Percentiles rank a stretch among this genome's conserved stretches.
phyloP scores from a whole-genome alignment of 2,797 vertebrate species.

The Percopsis omiscomaycus region DNA sequence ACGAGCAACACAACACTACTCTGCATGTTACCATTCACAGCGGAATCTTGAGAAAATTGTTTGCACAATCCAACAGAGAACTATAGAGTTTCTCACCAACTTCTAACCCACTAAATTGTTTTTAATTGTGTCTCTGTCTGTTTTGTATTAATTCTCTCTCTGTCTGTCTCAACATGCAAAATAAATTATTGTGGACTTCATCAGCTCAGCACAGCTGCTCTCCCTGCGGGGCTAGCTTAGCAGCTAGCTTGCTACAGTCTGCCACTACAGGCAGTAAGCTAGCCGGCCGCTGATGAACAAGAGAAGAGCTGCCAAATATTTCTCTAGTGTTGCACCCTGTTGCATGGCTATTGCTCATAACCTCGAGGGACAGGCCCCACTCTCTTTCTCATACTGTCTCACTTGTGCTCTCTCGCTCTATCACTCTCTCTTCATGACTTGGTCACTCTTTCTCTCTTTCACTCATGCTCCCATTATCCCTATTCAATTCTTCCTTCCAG shows the following conservation, averaged over 20 bases:
- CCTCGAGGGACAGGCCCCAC: constrained; percentile 63
- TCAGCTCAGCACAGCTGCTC: constrained; percentile 41
- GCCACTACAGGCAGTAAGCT: constrained; percentile 55
- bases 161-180: neutral
- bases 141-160: neutral
- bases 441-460: constrained; percentile 59
- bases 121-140: no score
- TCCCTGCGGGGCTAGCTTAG: constrained; percentile 43
- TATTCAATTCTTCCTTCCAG: constrained; percentile 42
- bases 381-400: constrained; percentile 15
- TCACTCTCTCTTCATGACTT: constrained; percentile 54
- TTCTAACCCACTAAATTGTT: no score
- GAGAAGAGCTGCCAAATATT: constrained; percentile 61
- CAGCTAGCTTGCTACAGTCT: constrained; percentile 39
- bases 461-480: constrained; percentile 34
- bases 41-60: no score
- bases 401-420: constrained; percentile 32
- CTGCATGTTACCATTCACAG: no score
- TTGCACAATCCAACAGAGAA: no score
- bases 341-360: constrained; percentile 78
- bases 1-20: no score
- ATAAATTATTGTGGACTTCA: constrained; percentile 39
- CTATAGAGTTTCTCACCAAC: no score
- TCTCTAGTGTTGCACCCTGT: constrained; percentile 71
- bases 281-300: constrained; percentile 59